phyloP scores from a whole-genome alignment of 2,113 vertebrate genomes.

The Amblyopsis rosae region DNA sequence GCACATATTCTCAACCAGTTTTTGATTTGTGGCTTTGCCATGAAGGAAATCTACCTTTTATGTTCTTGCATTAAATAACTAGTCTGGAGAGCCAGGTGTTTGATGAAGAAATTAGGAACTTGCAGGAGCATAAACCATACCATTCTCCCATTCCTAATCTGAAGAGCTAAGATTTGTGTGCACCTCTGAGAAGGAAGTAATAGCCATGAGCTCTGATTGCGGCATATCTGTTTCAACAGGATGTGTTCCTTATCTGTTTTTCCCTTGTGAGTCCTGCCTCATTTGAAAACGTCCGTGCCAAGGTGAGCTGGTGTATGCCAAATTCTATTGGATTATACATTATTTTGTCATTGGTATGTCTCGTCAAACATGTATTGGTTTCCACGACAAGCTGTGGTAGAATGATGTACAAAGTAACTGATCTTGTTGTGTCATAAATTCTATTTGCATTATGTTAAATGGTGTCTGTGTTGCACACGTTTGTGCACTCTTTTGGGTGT shows the following conservation, averaged over 20 bases:
- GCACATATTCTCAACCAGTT: neutral
- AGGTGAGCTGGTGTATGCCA: conserved; percentile 75
- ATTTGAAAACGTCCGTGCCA: conserved; percentile 99
- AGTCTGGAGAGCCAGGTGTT: neutral
- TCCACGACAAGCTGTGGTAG: too few relatives aligned
- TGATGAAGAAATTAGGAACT: conserved; percentile 24
- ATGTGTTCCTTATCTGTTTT: conserved; percentile 98
- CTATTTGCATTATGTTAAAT: too few relatives aligned
- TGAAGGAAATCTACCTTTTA: neutral
- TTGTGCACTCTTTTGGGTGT: too few relatives aligned
- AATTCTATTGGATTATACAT: neutral
- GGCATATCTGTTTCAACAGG: conserved; percentile 74
- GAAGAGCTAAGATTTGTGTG: neutral
- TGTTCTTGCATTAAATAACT: neutral
- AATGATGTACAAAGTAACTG: too few relatives aligned
- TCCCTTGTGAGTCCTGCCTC: conserved; percentile 97
- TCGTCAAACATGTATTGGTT: too few relatives aligned
- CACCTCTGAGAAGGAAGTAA: conserved; percentile 16
- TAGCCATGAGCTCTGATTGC: conserved; percentile 19
- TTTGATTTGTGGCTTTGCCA: neutral
- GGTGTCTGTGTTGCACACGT: too few relatives aligned
- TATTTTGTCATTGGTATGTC: neutral
- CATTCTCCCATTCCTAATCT: neutral
- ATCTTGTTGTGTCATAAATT: too few relatives aligned
- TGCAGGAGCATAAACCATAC: neutral